Evolutionary conservation across 2,888 invertebrate genomes (phyloP).

Genomic region (Carabus problematicus): DNA sequence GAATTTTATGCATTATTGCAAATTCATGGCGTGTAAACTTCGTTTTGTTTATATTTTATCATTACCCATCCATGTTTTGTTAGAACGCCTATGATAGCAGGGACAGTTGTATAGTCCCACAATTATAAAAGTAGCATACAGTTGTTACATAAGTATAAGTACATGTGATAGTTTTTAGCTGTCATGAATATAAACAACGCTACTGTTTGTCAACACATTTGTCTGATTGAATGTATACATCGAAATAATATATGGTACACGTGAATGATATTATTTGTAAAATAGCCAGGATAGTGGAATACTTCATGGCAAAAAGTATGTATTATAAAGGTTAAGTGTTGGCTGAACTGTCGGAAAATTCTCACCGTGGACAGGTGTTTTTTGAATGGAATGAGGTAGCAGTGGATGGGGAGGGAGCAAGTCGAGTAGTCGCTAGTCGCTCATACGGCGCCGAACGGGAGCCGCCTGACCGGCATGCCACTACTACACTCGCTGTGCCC

Average conservation of each 20-base stretch:
- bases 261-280: not conserved
- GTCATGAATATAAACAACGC: conserved; percentile 24
- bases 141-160: conserved; percentile 43
- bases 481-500: conserved; percentile 34
- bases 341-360: conserved; percentile 73
- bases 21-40: too few relatives aligned
- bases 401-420: conserved; percentile 54
- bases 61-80: not conserved
- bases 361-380: conserved; percentile 79
- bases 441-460: conserved; percentile 27
- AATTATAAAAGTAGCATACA: conserved; percentile 42
- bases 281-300: conserved; percentile 2
- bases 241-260: not conserved
- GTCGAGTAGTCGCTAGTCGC: conserved; percentile 49
- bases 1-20: too few relatives aligned
- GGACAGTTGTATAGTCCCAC: conserved; percentile 36
- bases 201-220: conserved; percentile 26
- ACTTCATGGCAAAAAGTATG: conserved; percentile 6
- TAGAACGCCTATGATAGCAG: conserved; percentile 26
- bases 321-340: conserved; percentile 53
- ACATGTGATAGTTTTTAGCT: conserved; percentile 32
- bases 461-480: conserved; percentile 41
- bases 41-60: too few relatives aligned
- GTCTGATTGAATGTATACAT: not conserved
- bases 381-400: conserved; percentile 70